A percentile compares a stretch with the other conserved stretches of the same genome.
Evolutionary conservation across 2,888 invertebrate genomes (phyloP).

Genomic region (Alitta virens): DNA sequence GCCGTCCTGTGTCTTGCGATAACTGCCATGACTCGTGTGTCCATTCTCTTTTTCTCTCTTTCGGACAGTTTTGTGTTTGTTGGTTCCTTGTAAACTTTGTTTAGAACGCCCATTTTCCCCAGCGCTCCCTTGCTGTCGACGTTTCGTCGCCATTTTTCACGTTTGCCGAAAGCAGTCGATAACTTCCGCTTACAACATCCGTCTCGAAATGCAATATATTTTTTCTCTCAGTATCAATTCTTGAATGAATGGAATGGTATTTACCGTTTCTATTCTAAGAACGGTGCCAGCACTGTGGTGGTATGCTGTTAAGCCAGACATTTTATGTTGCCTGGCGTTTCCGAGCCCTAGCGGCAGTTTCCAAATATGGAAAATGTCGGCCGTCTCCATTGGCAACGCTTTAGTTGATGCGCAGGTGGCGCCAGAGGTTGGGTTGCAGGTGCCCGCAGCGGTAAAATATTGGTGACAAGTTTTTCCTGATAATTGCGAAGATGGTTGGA

Average conservation of each 20-base stretch:
- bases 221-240: too few relatives aligned
- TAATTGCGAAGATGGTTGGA: conserved; percentile 14
- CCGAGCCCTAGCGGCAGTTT: not conserved
- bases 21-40: not conserved
- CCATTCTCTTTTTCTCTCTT: conserved; percentile 17
- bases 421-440: not conserved
- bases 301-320: not conserved
- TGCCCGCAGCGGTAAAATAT: not conserved
- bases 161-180: conserved; percentile 11
- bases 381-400: conserved; percentile 11
- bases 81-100: conserved; percentile 10
- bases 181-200: conserved; percentile 16
- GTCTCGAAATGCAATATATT: not conserved
- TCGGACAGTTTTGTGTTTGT: conserved; percentile 3
- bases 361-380: conserved; percentile 18
- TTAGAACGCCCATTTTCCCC: conserved; percentile 14
- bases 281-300: too few relatives aligned
- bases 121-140: conserved; percentile 13
- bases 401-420: conserved; percentile 11
- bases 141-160: conserved; percentile 18
- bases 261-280: too few relatives aligned
- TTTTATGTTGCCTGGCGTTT: not conserved
- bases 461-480: not conserved
- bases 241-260: too few relatives aligned
- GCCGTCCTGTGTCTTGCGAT: not conserved